These are phyloP conservation scores for Muraenolepis orangiensis DNA, from an alignment of 2,797 vertebrate genomes.

Conservation along the genomic window DNA sequence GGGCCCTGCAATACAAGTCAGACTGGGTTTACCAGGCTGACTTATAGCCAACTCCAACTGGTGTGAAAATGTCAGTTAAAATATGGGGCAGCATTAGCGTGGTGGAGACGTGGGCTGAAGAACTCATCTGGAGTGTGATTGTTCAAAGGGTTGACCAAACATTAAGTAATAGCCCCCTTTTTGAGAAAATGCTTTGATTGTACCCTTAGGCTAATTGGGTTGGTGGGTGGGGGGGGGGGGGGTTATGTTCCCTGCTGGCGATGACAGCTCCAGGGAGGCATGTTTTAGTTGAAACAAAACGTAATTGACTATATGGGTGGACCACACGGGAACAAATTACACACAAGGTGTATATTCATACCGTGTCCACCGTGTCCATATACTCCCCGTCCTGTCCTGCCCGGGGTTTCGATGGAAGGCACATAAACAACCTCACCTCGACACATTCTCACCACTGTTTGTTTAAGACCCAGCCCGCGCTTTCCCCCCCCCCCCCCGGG, in stretches of 20 bases:
- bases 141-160: conserved; percentile 60
- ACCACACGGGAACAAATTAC: neutral
- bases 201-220: conserved; percentile 11
- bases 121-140: conserved; percentile 62
- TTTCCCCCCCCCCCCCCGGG: neutral
- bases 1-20: conserved; percentile 46
- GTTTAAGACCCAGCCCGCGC: neutral
- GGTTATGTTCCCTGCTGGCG: conserved; percentile 29
- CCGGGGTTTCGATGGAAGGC: neutral
- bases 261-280: neutral
- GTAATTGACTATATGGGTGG: neutral
- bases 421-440: neutral
- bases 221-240: no score
- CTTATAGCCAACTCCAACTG: conserved; percentile 54
- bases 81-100: conserved; percentile 55
- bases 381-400: neutral
- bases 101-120: conserved; percentile 45
- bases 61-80: conserved; percentile 66
- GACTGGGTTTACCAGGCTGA: conserved; percentile 52
- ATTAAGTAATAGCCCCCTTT: conserved; percentile 53
- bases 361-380: neutral
- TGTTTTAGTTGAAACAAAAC: neutral
- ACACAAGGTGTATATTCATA: neutral
- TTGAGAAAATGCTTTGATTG: conserved; percentile 35
- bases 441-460: neutral